Evolutionary conservation across 2,113 vertebrate genomes (phyloP).

Genomic region (Podarcis cretensis): DNA sequence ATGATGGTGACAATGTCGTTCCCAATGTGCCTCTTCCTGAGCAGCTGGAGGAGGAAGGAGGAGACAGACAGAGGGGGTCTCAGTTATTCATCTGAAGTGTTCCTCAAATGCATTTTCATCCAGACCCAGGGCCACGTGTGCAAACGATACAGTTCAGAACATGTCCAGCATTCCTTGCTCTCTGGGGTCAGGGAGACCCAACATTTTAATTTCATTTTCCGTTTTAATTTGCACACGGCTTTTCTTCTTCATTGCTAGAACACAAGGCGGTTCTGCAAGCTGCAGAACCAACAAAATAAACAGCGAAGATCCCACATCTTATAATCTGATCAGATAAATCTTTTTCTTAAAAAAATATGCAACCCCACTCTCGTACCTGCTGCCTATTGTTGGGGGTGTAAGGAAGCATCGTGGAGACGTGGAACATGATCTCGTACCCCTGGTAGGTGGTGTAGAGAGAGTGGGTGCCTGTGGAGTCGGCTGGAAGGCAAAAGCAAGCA

Average conservation of each 20-base stretch:
- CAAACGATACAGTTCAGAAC: too few species aligned
- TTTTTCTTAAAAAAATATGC: too few species aligned
- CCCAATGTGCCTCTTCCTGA: conserved; percentile 95
- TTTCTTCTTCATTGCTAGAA: too few species aligned
- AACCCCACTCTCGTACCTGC: conserved; percentile 78
- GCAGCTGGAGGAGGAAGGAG: conserved; percentile 75
- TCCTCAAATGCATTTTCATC: not conserved
- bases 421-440: conserved; percentile 98
- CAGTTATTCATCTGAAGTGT: not conserved
- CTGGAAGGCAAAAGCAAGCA: conserved; percentile 65
- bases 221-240: too few species aligned
- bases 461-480: conserved; percentile 93
- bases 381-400: conserved; percentile 95
- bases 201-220: too few species aligned
- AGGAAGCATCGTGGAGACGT: conserved; percentile 94
- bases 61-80: too few species aligned
- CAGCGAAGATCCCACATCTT: too few species aligned
- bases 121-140: not conserved
- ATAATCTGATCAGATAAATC: too few species aligned
- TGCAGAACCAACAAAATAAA: too few species aligned
- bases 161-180: not conserved
- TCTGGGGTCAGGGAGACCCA: not conserved
- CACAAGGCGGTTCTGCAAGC: too few species aligned
- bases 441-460: conserved; percentile 95
- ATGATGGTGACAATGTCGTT: conserved; percentile 98